phyloP scores from a whole-genome alignment of 2,797 vertebrate species.

The Pangasius djambal region DNA sequence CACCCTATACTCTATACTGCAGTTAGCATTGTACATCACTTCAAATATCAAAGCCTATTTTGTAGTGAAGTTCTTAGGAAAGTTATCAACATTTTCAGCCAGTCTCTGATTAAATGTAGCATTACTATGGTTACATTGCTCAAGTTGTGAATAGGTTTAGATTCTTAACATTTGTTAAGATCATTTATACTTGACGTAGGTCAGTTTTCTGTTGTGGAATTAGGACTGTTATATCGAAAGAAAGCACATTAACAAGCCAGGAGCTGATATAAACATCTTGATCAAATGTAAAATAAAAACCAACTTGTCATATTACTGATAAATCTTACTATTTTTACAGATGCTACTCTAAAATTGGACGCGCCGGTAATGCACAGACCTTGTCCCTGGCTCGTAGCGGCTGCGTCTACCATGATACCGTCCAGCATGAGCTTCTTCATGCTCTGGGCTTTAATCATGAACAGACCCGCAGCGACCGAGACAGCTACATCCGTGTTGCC shows the following conservation, averaged over 20 bases:
- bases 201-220: background rate
- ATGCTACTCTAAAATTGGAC: constrained; percentile 55
- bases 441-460: constrained; percentile 77
- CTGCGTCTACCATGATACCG: constrained; percentile 70
- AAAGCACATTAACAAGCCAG: background rate
- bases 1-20: background rate
- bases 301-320: background rate
- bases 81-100: background rate
- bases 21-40: background rate
- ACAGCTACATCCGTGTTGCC: constrained; percentile 68
- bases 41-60: background rate
- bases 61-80: background rate
- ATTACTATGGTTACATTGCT: background rate
- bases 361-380: constrained; percentile 43
- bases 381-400: constrained; percentile 63
- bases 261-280: background rate
- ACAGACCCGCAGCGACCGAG: constrained; percentile 73
- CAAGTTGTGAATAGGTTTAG: background rate
- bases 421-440: constrained; percentile 75
- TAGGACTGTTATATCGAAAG: background rate
- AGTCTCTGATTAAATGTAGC: background rate
- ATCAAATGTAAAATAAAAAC: background rate
- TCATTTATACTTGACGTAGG: background rate
- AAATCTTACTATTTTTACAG: constrained; percentile 20
- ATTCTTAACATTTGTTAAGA: background rate